These are phyloP conservation scores for Drosophila formosana DNA, from an alignment of 2,888 invertebrate genomes.

Conservation along the genomic window DNA sequence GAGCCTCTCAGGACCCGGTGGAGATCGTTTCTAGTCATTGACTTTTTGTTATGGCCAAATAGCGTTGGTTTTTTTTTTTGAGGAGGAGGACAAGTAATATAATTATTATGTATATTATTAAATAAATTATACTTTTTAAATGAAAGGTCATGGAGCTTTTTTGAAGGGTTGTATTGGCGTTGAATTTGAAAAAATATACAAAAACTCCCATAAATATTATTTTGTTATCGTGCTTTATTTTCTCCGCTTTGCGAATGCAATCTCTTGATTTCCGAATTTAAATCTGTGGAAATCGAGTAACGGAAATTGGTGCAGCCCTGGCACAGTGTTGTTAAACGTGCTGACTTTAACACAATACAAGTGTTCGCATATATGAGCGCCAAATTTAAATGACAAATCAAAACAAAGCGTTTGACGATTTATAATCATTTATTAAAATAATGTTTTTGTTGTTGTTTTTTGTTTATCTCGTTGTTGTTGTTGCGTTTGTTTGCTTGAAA, in stretches of 20 bases:
- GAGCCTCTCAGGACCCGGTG: constrained; percentile 87
- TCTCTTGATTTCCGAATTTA: too few species aligned
- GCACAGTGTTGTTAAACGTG: constrained; percentile 17
- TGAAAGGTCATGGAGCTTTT: too few species aligned
- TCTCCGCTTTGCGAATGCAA: too few species aligned
- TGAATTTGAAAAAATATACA: too few species aligned
- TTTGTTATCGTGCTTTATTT: too few species aligned
- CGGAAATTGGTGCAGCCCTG: constrained; percentile 31
- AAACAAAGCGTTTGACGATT: constrained; percentile 17
- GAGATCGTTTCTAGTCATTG: constrained; percentile 9
- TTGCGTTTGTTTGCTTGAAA: constrained; percentile 21
- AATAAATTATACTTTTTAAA: constrained; percentile 26
- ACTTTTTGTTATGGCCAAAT: not conserved
- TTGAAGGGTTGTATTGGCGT: too few species aligned
- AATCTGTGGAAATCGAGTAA: too few species aligned
- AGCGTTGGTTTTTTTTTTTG: too few species aligned
- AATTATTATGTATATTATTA: constrained; percentile 21
- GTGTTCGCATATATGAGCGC: constrained; percentile 7
- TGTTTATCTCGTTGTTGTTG: constrained; percentile 37
- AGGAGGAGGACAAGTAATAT: not conserved
- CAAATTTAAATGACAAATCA: constrained; percentile 20
- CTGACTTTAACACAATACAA: not conserved
- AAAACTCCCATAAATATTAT: too few species aligned
- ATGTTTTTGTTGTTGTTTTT: constrained; percentile 18
- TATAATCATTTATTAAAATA: constrained; percentile 66